Percentiles rank a stretch among this genome's conserved stretches.
phyloP scores from a whole-genome alignment of 2,888 invertebrate species.

The Microctonus aethiopoides region DNA sequence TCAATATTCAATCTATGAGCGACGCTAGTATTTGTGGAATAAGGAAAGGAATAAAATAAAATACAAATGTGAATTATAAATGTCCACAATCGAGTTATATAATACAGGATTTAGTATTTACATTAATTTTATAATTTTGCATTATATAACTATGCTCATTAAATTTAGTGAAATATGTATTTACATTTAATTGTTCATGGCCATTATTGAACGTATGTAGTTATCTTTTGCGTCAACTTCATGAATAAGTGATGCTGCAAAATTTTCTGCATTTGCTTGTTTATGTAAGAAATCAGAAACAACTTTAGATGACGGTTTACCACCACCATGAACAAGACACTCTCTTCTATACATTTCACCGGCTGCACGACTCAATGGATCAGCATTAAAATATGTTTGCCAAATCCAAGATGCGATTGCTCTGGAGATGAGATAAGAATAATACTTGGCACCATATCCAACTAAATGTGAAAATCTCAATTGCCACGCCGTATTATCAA shows the following conservation, averaged over 20 bases:
- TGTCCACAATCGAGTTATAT: too few species aligned
- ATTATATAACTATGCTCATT: not conserved
- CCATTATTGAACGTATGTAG: constrained; percentile 59
- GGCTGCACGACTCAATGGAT: constrained; percentile 80
- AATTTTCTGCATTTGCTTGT: constrained; percentile 78
- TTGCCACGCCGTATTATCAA: constrained; percentile 94
- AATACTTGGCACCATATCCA: constrained; percentile 99
- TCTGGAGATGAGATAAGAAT: constrained; percentile 95
- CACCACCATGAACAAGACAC: constrained; percentile 89
- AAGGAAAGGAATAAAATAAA: constrained; percentile 42
- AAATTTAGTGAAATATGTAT: too few species aligned
- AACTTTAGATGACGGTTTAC: constrained; percentile 81
- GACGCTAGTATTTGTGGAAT: constrained; percentile 48
- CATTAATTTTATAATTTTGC: too few species aligned
- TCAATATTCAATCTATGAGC: not conserved
- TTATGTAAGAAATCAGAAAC: constrained; percentile 83
- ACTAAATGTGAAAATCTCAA: constrained; percentile 95
- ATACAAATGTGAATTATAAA: constrained; percentile 63
- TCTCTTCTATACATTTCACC: constrained; percentile 83
- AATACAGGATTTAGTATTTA: too few species aligned
- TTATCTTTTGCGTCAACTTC: constrained; percentile 77
- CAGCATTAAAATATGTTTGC: constrained; percentile 84
- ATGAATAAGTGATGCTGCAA: constrained; percentile 84
- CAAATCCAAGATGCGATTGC: constrained; percentile 94
- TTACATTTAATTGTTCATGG: constrained; percentile 14